Evolutionary conservation across 2,797 vertebrate genomes (phyloP).

Genomic region (Bothrops alternatus): DNA sequence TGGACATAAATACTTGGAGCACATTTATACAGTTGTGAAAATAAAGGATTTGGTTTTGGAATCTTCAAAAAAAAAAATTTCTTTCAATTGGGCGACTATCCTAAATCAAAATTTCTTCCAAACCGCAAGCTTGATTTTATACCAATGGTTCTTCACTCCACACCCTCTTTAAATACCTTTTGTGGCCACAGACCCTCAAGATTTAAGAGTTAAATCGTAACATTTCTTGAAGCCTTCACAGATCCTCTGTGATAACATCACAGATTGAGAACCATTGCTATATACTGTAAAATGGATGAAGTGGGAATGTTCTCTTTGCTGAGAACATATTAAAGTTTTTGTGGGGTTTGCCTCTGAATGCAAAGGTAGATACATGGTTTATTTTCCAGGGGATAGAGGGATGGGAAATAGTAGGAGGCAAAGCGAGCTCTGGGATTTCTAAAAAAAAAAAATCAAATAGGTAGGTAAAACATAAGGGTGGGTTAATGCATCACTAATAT

Average conservation of each 20-base stretch:
- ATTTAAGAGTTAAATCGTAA: neutral
- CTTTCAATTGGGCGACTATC: neutral
- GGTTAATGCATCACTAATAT: neutral
- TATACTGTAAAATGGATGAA: neutral
- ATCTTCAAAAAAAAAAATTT: constrained; percentile 53
- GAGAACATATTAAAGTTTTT: too few relatives aligned
- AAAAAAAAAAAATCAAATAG: neutral
- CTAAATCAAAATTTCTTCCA: neutral
- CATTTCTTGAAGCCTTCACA: neutral
- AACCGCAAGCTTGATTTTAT: neutral
- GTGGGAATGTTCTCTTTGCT: neutral
- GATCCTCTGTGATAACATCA: neutral
- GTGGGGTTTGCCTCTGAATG: neutral
- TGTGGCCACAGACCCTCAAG: neutral
- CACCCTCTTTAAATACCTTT: neutral
- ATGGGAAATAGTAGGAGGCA: neutral
- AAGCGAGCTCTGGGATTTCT: neutral
- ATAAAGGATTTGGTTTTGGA: constrained; percentile 80
- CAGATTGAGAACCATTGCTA: neutral
- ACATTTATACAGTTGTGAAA: constrained; percentile 78
- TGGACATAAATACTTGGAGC: constrained; percentile 72
- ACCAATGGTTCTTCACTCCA: neutral
- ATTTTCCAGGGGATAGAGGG: neutral
- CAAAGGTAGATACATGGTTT: neutral
- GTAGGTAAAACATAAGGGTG: neutral